phyloP scores from a whole-genome alignment of 1,140 invertebrate species.

The Temnothorax curvispinosus region DNA sequence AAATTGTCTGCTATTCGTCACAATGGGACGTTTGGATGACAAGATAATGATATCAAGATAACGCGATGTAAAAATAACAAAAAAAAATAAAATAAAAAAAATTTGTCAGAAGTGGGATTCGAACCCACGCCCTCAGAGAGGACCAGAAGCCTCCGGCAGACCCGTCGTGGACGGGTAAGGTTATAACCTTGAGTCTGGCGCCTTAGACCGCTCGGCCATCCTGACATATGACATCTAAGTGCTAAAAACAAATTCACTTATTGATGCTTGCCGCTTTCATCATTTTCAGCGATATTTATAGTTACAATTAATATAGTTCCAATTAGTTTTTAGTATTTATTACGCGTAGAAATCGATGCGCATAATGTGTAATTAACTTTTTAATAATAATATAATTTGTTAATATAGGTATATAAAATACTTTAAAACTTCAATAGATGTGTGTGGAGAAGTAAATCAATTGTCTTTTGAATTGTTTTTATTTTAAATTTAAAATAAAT shows the following conservation, averaged over 20 bases:
- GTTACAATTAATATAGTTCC: not conserved
- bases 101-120: conserved; percentile 94
- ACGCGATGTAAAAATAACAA: conserved; percentile 11
- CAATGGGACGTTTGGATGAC: not conserved
- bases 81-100: conserved; percentile 82
- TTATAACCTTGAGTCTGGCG: conserved; percentile 87
- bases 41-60: not conserved
- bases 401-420: not conserved
- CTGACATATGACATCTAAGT: conserved; percentile 82
- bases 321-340: not conserved
- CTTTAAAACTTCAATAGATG: not conserved
- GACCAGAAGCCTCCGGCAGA: conserved; percentile 88
- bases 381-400: not conserved
- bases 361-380: not conserved
- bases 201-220: conserved; percentile 83
- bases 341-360: not conserved
- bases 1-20: not conserved
- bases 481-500: not conserved
- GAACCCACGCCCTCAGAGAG: conserved; percentile 95
- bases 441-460: not conserved
- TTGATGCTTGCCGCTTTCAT: not conserved
- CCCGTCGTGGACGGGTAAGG: conserved; percentile 83
- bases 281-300: not conserved
- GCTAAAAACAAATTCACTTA: not conserved
- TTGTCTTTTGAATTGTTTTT: not conserved